Evolutionary conservation across 2,797 vertebrate genomes (phyloP), one percentile per base, ranked within the genome.

Genomic region (Craterocephalus amniculus): DNA sequence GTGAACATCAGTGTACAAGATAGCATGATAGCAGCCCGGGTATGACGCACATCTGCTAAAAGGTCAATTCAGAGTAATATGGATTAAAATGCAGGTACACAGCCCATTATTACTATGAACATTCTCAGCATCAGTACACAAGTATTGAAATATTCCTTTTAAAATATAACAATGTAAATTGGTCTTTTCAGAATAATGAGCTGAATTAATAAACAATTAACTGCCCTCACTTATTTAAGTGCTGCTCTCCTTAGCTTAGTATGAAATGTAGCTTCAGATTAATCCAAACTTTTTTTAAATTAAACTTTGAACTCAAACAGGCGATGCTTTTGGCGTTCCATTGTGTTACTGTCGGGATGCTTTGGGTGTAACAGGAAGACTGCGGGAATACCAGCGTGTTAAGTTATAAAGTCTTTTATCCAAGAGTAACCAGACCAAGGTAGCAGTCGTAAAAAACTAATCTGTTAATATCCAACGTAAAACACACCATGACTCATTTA

Each of bases 1-100:
- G 61, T 52, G 34, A 64, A 29, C 16, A 48, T 61, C 22, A 65
- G 68, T 68, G 62, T 71, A 62, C 54, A 79, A 75, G 40, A 79
- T 63, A 24, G 60, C 51, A 68, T 61, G 63, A 74, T 40, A 31
- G 59, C 38, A 31, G 29, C 26, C 14, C 13, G 29, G 26, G 6
- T 18, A 55, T 29, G 27, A 55, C 6, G 26, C 6, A 16, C 51
- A 29, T 16, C 26, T 54, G 16, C 6, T 16, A 54, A 27, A 52
- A 26, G 24, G 49, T 5, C 2, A 52, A 29, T 12, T 14, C 24
- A 43, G 2, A 20, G 4, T 43, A 43, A 43, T 18, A 20, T 6
- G 4, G 18, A 43, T n/a, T 45, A 45, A 45, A 0, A 45, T 40
- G 38, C 14, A 40, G 38, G 14, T 40, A 16, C n/a, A n/a, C n/a